Base-by-base conservation (phyloP, 2,797 vertebrate genomes). In the Aeoliscus strigatus region DNA sequence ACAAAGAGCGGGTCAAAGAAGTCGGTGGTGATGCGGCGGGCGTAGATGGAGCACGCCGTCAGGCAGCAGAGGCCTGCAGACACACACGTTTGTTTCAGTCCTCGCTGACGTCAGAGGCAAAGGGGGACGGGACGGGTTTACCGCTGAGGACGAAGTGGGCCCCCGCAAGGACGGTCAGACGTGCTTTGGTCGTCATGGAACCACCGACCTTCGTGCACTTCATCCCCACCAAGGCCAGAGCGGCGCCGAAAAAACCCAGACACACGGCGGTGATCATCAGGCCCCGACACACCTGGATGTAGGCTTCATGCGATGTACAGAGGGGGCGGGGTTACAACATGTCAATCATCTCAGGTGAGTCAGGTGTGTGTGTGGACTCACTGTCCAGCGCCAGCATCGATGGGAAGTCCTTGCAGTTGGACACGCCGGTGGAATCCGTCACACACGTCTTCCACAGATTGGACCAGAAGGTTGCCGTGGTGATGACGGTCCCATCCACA, bases 401-500 rank as follows among this genome's bases (percentile, higher is more conserved):
- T 16, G 94, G 92, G 60, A 96, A 97, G 63, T 97, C 93, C 80
- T 94, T 96, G 87, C 93, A 96, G 89, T 93, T 95, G 76, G 93
- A 93, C 36, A 97, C 89, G 1, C 94, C 94, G 0, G 94, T 96
- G 45, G 94, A 96, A 68, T 96, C 94, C 1, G 94, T 97, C 52
- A 96, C 94, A 28, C 94, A 96, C 0, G 91, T 92, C 82, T 96
- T 97, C 94, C 94, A 97, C 13, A 96, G 84, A 74, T 96, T 97
- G 78, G 93, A 91, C 91, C 91, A 97, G 79, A 90, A 95, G 51
- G 94, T 96, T 21, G 94, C 93, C 1, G 94, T 96, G 72, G 94
- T 97, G 85, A 97, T 97, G 69, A 97, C 94, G 0, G 91, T 95
- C 71, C 94, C 94, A 9, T 95, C 93, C 70, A 94, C 92, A 34